phyloP scores from a whole-genome alignment of 2,113 vertebrate species.

The Rostratula benghalensis region DNA sequence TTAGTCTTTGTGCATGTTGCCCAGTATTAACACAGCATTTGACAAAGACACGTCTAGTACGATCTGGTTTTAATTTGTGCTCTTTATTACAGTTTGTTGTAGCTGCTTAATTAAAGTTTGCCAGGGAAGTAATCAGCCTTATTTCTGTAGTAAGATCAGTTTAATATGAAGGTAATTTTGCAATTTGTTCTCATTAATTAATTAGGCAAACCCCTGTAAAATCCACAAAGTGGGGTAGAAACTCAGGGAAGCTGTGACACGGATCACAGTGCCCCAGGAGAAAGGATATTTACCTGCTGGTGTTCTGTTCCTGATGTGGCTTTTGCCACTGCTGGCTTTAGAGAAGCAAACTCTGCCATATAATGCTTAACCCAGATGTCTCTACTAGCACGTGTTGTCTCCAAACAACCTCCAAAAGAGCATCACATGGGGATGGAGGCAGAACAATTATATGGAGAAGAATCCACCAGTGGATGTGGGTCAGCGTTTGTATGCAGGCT shows the following conservation, averaged over 20 bases:
- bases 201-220: not conserved
- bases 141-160: conserved; percentile 2
- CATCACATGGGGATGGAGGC: not conserved
- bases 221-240: not conserved
- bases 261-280: not conserved
- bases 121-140: conserved; percentile 42
- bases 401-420: not conserved
- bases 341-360: not conserved
- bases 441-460: not conserved
- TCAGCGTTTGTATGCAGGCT: not conserved
- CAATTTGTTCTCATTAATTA: conserved; percentile 37
- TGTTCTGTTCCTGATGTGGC: not conserved
- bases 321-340: not conserved
- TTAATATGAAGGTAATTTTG: conserved; percentile 50
- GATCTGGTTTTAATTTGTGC: conserved; percentile 17
- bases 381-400: not conserved
- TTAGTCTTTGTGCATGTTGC: not conserved
- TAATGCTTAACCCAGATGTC: not conserved
- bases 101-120: conserved; percentile 54
- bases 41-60: not conserved
- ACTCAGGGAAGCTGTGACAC: not conserved
- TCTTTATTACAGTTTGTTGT: conserved; percentile 55
- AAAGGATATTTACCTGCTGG: not conserved
- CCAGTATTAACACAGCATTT: not conserved
- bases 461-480: not conserved